A percentile compares a stretch with the other conserved stretches of the same genome.
phyloP scores from a whole-genome alignment of 2,888 invertebrate species.

The Onthophagus sagittarius region DNA sequence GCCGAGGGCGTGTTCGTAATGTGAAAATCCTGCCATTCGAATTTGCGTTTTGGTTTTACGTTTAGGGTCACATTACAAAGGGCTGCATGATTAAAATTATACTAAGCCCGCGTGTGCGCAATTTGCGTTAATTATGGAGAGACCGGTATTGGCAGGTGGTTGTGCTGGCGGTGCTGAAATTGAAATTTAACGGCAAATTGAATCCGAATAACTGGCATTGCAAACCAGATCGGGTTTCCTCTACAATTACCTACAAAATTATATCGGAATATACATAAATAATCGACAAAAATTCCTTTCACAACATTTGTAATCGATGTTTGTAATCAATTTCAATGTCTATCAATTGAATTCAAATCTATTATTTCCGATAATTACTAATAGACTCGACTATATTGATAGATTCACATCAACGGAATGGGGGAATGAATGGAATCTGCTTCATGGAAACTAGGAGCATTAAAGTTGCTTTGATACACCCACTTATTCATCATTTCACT shows the following conservation, averaged over 20 bases:
- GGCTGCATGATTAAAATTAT: neutral
- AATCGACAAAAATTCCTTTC: too few relatives aligned
- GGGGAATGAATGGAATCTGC: too few relatives aligned
- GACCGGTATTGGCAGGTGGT: neutral
- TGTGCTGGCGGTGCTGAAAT: neutral
- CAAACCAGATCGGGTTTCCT: neutral
- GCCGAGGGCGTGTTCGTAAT: neutral
- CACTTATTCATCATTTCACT: too few relatives aligned
- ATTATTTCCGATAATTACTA: too few relatives aligned
- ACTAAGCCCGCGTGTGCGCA: neutral
- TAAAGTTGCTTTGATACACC: too few relatives aligned
- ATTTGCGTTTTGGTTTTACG: neutral
- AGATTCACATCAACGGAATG: too few relatives aligned
- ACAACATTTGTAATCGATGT: neutral
- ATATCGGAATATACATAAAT: neutral
- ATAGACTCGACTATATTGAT: too few relatives aligned
- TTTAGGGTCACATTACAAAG: neutral
- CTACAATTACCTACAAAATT: neutral
- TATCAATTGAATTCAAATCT: neutral
- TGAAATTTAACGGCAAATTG: neutral
- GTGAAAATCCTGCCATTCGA: neutral
- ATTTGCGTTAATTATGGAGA: neutral
- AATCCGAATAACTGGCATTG: neutral
- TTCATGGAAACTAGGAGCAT: too few relatives aligned
- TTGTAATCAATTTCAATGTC: neutral